Conservation (phyloP, 2,113 vertebrate species). For the Saguinus imperator region DNA sequence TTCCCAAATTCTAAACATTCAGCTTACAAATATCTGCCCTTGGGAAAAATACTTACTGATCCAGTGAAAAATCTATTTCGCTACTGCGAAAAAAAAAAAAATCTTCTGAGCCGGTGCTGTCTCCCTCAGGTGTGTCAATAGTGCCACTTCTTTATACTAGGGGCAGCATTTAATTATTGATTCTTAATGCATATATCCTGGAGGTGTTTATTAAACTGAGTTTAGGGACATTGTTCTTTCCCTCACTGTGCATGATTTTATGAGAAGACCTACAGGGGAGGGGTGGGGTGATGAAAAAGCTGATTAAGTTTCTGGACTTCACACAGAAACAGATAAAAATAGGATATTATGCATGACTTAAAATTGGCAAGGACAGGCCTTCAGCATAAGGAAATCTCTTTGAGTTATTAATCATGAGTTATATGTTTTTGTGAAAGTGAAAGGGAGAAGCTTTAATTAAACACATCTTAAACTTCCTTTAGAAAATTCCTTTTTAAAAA, state of each 20-base stretch:
- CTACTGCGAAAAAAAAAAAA: background rate
- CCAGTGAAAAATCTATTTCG: conserved; percentile 64
- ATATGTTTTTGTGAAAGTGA: conserved; percentile 59
- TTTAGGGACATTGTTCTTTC: conserved; percentile 62
- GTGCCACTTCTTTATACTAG: conserved; percentile 55
- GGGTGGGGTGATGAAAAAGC: conserved; percentile 21
- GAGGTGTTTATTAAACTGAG: conserved; percentile 61
- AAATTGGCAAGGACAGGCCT: conserved; percentile 70
- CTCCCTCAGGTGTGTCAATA: conserved; percentile 41
- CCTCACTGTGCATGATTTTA: conserved; percentile 66
- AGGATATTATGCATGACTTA: conserved; percentile 61
- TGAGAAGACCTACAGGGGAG: conserved; percentile 34
- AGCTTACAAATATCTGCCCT: conserved; percentile 58
- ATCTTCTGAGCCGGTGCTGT: background rate
- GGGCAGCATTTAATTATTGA: conserved; percentile 61
- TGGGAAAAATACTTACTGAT: conserved; percentile 65
- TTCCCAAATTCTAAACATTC: conserved; percentile 49
- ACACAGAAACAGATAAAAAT: conserved; percentile 70
- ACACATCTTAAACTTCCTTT: conserved; percentile 54
- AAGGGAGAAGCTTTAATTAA: conserved; percentile 73
- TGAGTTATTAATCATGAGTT: conserved; percentile 56
- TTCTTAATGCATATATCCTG: conserved; percentile 48
- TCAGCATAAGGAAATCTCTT: conserved; percentile 52
- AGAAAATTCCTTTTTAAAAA: conserved; percentile 66
- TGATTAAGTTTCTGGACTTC: conserved; percentile 74